A percentile compares a stretch with the other conserved stretches of the same genome.
phyloP scores from a whole-genome alignment of 2,888 invertebrate genomes.

The Odontomyia ornata region DNA sequence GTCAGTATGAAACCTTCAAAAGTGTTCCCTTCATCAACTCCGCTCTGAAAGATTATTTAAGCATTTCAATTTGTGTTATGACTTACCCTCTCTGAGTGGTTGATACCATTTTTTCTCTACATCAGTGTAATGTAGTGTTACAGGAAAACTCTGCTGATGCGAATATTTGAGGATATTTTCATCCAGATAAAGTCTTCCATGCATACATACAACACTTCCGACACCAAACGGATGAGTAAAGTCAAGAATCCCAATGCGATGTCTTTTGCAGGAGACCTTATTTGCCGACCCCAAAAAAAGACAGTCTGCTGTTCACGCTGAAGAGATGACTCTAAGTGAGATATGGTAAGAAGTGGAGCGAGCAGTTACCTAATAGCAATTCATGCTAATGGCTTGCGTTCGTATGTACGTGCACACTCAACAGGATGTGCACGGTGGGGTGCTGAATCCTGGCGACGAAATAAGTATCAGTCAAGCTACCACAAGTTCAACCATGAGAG shows the following conservation, averaged over 20 bases:
- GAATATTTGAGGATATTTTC: no score
- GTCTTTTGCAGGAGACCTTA: constrained; percentile 24
- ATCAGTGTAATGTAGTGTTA: no score
- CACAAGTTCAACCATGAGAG: background rate
- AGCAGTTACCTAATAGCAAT: background rate
- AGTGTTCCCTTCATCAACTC: no score
- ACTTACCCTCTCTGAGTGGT: no score
- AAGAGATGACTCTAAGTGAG: background rate
- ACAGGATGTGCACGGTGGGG: background rate
- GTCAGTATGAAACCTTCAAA: no score
- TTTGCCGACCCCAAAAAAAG: constrained; percentile 13
- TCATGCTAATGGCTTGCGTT: background rate
- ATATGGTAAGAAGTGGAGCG: background rate
- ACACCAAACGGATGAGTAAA: constrained; percentile 8
- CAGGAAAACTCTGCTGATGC: no score
- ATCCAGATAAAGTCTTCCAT: background rate
- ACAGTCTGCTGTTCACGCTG: background rate
- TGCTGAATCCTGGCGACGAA: background rate
- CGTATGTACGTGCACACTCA: background rate
- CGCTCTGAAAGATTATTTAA: no score
- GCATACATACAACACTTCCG: constrained; percentile 14
- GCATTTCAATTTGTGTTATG: no score
- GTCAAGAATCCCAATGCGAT: constrained; percentile 7
- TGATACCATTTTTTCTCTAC: no score
- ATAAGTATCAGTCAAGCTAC: background rate